Evolutionary conservation across 1,140 invertebrate genomes (phyloP).

Genomic region (Heliothis virescens): DNA sequence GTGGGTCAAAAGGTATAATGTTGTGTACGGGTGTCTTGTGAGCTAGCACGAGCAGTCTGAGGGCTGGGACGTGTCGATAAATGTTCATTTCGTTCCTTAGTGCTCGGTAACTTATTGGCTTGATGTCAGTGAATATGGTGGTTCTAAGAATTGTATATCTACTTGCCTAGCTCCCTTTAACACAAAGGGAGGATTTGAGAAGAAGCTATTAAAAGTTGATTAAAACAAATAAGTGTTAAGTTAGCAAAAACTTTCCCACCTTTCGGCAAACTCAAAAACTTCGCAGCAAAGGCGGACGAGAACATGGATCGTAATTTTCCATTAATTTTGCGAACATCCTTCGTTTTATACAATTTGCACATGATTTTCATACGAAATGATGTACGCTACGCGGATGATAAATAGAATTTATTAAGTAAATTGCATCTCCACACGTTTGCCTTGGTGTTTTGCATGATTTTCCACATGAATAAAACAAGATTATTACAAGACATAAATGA

Average conservation of each 20-base stretch:
- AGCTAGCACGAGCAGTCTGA: conserved; percentile 11
- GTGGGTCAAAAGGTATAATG: conserved; percentile 31
- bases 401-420: conserved; percentile 37
- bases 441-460: conserved; percentile 28
- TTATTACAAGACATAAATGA: conserved; percentile 8
- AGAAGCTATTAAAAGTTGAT: too few relatives aligned
- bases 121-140: neutral
- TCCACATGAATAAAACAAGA: conserved; percentile 22
- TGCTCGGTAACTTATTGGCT: neutral
- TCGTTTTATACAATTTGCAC: conserved; percentile 8
- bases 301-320: conserved; percentile 1
- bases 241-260: too few relatives aligned
- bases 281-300: neutral
- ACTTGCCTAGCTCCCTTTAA: too few relatives aligned
- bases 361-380: conserved; percentile 19
- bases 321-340: conserved; percentile 11
- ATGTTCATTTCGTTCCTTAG: conserved; percentile 14
- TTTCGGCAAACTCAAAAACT: neutral
- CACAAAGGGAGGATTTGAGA: too few relatives aligned
- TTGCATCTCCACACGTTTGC: conserved; percentile 22
- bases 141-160: neutral
- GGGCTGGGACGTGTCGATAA: conserved; percentile 24
- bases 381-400: conserved; percentile 4
- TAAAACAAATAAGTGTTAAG: too few relatives aligned
- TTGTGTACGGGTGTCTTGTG: neutral